These are phyloP conservation scores for Tinea trinotella DNA, from an alignment of 2,888 invertebrate genomes.

Conservation along the genomic window DNA sequence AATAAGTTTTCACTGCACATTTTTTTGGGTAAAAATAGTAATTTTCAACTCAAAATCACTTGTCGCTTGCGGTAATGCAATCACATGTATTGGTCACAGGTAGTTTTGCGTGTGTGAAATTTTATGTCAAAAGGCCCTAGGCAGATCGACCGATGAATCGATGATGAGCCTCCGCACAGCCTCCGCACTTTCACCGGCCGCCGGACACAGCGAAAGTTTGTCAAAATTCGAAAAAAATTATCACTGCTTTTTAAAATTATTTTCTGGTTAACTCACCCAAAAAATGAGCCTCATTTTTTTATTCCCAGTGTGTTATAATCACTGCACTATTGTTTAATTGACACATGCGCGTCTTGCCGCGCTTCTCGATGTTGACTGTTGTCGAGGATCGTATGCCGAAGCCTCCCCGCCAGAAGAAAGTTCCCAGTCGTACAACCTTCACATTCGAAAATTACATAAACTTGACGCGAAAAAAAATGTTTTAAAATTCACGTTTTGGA, in stretches of 20 bases:
- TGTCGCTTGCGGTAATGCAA: too few relatives aligned
- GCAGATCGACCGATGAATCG: constrained; percentile 11
- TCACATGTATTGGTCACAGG: too few relatives aligned
- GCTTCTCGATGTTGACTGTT: constrained; percentile 49
- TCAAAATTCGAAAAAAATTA: not conserved
- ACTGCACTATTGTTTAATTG: constrained; percentile 41
- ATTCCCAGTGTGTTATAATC: too few relatives aligned
- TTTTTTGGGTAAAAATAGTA: too few relatives aligned
- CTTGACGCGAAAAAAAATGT: constrained; percentile 15
- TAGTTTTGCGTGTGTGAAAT: not conserved
- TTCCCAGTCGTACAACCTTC: constrained; percentile 54
- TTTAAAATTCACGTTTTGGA: not conserved
- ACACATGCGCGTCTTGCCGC: constrained; percentile 61
- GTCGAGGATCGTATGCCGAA: constrained; percentile 29
- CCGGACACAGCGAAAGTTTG: constrained; percentile 7
- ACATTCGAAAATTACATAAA: constrained; percentile 34
- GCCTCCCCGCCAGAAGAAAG: constrained; percentile 58
- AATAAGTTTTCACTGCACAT: too few relatives aligned
- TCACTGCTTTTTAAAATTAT: not conserved
- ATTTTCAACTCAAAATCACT: too few relatives aligned
- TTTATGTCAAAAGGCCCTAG: constrained; percentile 3
- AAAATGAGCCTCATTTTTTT: constrained; percentile 52
- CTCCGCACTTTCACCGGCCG: constrained; percentile 13
- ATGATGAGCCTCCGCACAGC: not conserved
- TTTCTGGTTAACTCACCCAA: constrained; percentile 51